A percentile compares a stretch with the other conserved stretches of the same genome.
Conservation (phyloP, 1,140 invertebrate species). For the Heliconius hermathena region DNA sequence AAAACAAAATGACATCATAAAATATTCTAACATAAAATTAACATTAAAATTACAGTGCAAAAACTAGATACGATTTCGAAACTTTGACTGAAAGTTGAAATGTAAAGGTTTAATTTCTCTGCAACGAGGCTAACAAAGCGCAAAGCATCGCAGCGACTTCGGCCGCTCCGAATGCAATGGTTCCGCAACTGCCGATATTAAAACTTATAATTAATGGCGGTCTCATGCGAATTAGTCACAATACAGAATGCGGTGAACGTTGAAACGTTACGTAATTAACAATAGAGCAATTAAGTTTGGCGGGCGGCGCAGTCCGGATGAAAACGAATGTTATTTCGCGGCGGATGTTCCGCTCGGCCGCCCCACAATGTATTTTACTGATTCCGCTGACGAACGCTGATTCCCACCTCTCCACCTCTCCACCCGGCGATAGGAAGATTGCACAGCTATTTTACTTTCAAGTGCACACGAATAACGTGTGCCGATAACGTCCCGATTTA, state of each 20-base stretch:
- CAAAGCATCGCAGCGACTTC: conserved; percentile 31
- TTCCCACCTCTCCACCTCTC: conserved; percentile 44
- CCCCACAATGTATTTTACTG: conserved; percentile 70
- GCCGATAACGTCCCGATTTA: conserved; percentile 45
- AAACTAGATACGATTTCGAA: conserved; percentile 4
- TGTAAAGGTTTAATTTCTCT: conserved; percentile 40
- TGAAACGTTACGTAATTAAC: conserved; percentile 80
- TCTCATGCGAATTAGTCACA: conserved; percentile 65
- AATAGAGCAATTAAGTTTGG: conserved; percentile 79
- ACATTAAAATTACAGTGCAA: conserved; percentile 4
- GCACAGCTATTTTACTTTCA: conserved; percentile 43
- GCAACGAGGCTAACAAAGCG: conserved; percentile 41
- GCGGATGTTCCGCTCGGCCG: conserved; percentile 52
- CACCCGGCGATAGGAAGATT: conserved; percentile 41
- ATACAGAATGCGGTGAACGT: conserved; percentile 62
- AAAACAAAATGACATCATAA: neutral
- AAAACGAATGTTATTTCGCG: conserved; percentile 74
- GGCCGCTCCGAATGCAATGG: conserved; percentile 35
- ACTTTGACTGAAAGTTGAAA: conserved; percentile 32
- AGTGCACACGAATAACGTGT: conserved; percentile 55
- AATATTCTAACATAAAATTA: neutral
- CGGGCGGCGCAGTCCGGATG: conserved; percentile 58
- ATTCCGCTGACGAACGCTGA: conserved; percentile 76
- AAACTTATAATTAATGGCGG: conserved; percentile 66
- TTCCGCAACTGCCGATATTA: conserved; percentile 46